Percentiles rank a stretch among this genome's conserved stretches.
These are phyloP conservation scores for Arge pagana DNA, from an alignment of 2,888 invertebrate genomes.

Conservation along the genomic window DNA sequence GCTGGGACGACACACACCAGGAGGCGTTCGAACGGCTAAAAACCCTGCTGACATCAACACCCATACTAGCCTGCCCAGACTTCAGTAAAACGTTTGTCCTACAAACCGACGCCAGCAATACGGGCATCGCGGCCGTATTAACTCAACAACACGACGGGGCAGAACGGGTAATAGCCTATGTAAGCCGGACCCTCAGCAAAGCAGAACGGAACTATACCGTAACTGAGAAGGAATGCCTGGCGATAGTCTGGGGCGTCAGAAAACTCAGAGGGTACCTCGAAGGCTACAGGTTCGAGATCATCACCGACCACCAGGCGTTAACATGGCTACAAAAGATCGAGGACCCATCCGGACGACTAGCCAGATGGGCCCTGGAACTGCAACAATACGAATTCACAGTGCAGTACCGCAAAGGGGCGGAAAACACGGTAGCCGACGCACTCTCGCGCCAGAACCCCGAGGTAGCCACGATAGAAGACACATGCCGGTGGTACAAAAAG, in stretches of 20 bases:
- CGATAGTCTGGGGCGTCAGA: constrained; percentile 31
- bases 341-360: constrained; percentile 29
- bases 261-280: constrained; percentile 36
- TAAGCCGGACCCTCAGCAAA: constrained; percentile 23
- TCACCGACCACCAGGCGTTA: constrained; percentile 37
- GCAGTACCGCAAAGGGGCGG: constrained; percentile 11
- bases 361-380: constrained; percentile 20
- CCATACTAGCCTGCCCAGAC: constrained; percentile 24
- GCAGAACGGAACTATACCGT: constrained; percentile 28
- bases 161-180: constrained; percentile 29
- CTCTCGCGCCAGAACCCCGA: too few species aligned
- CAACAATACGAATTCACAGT: constrained; percentile 17
- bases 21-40: constrained; percentile 22
- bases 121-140: constrained; percentile 25
- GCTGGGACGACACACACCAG: constrained; percentile 15
- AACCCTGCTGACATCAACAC: constrained; percentile 15
- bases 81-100: constrained; percentile 22
- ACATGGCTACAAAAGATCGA: constrained; percentile 34
- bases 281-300: constrained; percentile 35
- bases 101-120: constrained; percentile 32
- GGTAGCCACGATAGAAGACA: too few species aligned
- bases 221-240: constrained; percentile 36
- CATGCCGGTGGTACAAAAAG: too few species aligned
- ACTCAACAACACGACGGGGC: constrained; percentile 18
- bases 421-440: constrained; percentile 16